These are phyloP conservation scores for Ectobius pallidus DNA, from an alignment of 2,888 invertebrate genomes.

Conservation along the genomic window DNA sequence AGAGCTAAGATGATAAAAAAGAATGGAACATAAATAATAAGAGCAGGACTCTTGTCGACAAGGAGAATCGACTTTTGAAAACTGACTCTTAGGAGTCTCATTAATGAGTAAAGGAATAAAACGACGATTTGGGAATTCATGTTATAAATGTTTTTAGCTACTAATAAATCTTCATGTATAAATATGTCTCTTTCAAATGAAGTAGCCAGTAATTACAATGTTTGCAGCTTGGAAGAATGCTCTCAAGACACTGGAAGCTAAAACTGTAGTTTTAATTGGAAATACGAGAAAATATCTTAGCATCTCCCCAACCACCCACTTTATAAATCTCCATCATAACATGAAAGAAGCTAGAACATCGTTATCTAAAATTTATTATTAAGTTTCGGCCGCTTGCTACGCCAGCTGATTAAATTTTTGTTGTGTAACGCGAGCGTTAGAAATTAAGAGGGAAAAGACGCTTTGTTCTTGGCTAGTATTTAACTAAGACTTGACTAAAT, in stretches of 20 bases:
- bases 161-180: background rate
- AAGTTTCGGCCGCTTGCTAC: background rate
- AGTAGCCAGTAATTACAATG: constrained; percentile 12
- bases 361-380: constrained; percentile 20
- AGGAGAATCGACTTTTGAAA: too few relatives aligned
- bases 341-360: background rate
- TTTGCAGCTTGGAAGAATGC: background rate
- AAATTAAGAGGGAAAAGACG: background rate
- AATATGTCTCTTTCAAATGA: background rate
- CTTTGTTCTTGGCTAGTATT: background rate
- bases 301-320: background rate
- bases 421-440: background rate
- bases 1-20: too few relatives aligned
- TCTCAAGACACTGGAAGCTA: background rate
- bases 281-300: constrained; percentile 19
- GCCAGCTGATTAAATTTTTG: constrained; percentile 10
- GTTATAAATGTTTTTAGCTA: background rate
- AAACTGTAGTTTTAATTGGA: constrained; percentile 22
- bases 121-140: background rate
- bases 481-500: background rate
- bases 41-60: too few relatives aligned
- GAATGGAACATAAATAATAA: too few relatives aligned
- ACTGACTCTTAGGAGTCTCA: too few relatives aligned
- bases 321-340: background rate
- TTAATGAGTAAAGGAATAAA: too few relatives aligned